Percentiles rank a stretch among this genome's conserved stretches.
These are phyloP conservation scores for Macquaria ambigua DNA, from an alignment of 2,113 vertebrate genomes.

Conservation along the genomic window DNA sequence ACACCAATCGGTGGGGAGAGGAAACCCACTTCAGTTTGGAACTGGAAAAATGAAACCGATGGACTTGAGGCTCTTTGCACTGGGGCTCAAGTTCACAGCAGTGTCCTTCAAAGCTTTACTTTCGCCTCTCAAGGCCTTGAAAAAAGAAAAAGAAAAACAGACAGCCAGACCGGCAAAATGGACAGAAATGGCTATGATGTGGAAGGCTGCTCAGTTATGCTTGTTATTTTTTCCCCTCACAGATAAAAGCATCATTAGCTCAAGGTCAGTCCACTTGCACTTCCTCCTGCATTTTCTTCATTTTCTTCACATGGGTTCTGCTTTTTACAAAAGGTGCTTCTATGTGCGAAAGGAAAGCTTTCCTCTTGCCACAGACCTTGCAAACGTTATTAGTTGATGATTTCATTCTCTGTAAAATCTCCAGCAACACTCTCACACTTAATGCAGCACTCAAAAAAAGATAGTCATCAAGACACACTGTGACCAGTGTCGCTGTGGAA, in stretches of 20 bases:
- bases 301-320: conserved; percentile 35
- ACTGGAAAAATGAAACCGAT: conserved; percentile 61
- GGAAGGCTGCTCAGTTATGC: conserved; percentile 44
- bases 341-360: conserved; percentile 21
- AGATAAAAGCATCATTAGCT: conserved; percentile 58
- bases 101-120: conserved; percentile 54
- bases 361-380: conserved; percentile 32
- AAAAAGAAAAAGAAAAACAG: neutral
- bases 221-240: conserved; percentile 33
- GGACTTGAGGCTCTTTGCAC: conserved; percentile 42
- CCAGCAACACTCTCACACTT: conserved; percentile 2
- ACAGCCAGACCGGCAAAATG: conserved; percentile 20
- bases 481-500: conserved; percentile 6
- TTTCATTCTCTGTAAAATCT: conserved; percentile 29
- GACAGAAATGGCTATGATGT: conserved; percentile 30
- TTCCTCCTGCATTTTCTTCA: conserved; percentile 40
- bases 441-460: conserved; percentile 21
- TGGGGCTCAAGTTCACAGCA: conserved; percentile 36
- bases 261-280: conserved; percentile 56
- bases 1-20: conserved; percentile 46
- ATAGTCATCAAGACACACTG: conserved; percentile 11
- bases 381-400: conserved; percentile 41
- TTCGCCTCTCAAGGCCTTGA: conserved; percentile 8
- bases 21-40: conserved; percentile 56
- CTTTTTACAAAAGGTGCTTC: conserved; percentile 13